Conservation (phyloP, 2,888 invertebrate species). For the Gisinianus flammeolus region DNA sequence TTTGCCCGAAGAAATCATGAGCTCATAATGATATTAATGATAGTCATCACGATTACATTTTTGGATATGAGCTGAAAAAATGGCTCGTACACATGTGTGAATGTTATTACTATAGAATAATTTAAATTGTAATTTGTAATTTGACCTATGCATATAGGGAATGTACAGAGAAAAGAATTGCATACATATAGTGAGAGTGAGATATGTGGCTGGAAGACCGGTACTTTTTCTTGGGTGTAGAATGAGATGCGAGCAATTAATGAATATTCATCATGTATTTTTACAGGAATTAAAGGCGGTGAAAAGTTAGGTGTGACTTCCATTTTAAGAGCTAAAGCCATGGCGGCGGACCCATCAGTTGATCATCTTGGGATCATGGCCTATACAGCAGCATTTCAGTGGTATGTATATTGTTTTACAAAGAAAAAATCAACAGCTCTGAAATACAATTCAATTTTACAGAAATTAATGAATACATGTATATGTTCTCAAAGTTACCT, state of each 20-base stretch:
- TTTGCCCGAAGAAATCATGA: neutral
- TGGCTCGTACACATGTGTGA: neutral
- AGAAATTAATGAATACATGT: too few relatives aligned
- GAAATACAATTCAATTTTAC: too few relatives aligned
- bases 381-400: constrained; percentile 89
- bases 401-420: neutral
- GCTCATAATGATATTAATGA: neutral
- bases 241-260: neutral
- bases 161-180: too few relatives aligned
- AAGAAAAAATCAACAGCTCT: too few relatives aligned
- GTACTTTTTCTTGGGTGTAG: constrained; percentile 6
- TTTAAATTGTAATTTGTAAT: too few relatives aligned
- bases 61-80: too few relatives aligned
- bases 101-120: neutral
- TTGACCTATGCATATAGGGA: too few relatives aligned
- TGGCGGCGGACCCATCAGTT: constrained; percentile 91
- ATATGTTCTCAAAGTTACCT: constrained; percentile 69
- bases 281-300: constrained; percentile 68
- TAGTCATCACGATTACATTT: too few relatives aligned
- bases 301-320: constrained; percentile 81
- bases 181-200: too few relatives aligned
- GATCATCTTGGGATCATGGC: constrained; percentile 98
- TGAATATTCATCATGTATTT: constrained; percentile 8
- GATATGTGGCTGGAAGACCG: neutral
- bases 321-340: constrained; percentile 87